phyloP scores from a whole-genome alignment of 2,113 vertebrate genomes.

The Carettochelys insculpta region DNA sequence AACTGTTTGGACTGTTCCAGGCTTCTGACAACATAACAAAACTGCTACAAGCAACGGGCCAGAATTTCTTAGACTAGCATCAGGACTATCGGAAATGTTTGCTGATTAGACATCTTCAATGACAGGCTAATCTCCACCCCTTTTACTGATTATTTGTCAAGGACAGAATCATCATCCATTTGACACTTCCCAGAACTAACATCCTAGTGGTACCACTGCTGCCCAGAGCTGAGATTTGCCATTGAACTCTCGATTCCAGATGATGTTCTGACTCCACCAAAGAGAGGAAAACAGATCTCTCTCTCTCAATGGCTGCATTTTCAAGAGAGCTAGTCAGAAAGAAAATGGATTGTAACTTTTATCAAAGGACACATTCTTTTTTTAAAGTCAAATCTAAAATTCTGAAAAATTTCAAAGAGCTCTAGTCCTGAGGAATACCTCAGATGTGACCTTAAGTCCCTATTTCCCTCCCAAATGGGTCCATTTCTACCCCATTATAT shows the following conservation, averaged over 20 bases:
- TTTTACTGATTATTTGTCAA: rapidly evolving
- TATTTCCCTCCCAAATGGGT: neutral
- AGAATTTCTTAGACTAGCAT: neutral
- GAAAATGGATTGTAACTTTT: neutral
- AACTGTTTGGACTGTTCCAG: neutral
- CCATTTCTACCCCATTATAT: neutral
- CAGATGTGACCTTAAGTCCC: neutral
- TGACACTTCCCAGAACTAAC: neutral
- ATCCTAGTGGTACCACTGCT: neutral
- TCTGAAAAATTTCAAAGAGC: neutral
- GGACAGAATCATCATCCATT: rapidly evolving
- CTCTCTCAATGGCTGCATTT: neutral
- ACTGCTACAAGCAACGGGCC: neutral
- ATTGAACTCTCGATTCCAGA: neutral
- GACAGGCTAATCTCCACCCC: neutral
- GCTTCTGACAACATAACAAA: neutral
- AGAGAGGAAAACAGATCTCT: neutral
- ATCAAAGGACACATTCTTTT: neutral
- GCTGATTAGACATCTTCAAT: neutral
- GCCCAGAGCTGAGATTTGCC: neutral
- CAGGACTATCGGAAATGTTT: neutral
- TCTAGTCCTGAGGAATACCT: neutral
- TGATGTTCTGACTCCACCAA: neutral
- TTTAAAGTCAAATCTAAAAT: neutral
- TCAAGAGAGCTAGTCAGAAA: neutral